These are phyloP conservation scores for Stichopus chloronotus DNA, from an alignment of 35 echinoderm and acorn worm genomes.

Conservation along the genomic window DNA sequence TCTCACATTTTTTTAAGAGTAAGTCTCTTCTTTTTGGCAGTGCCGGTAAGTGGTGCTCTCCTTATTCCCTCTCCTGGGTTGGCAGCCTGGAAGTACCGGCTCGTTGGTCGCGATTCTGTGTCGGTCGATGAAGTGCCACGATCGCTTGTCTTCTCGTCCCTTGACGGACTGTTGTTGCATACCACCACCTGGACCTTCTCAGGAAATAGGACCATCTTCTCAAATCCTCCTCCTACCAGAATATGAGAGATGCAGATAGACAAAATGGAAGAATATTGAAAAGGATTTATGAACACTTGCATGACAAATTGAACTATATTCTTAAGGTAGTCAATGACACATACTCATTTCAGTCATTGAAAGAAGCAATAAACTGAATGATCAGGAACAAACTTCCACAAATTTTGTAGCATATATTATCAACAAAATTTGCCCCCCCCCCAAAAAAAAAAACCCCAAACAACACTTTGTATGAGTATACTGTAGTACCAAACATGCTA, in stretches of 20 bases:
- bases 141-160: not conserved
- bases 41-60: not conserved
- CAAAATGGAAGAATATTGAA: no score
- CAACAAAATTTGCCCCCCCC: no score
- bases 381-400: no score
- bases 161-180: not conserved
- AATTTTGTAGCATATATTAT: no score
- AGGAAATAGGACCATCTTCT: not conserved
- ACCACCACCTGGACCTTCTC: conserved; percentile 19
- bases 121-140: not conserved
- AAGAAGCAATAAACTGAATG: no score
- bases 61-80: not conserved
- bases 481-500: no score
- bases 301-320: no score
- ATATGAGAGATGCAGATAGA: not conserved
- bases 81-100: not conserved
- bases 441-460: no score
- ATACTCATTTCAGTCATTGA: no score
- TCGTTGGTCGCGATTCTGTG: not conserved
- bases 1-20: conserved; percentile 14
- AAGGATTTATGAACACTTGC: no score
- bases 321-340: no score
- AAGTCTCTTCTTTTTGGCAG: conserved; percentile 16
- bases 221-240: conserved; percentile 19
- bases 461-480: no score